Evolutionary conservation across 2,888 invertebrate species (phyloP), one percentile per base, ranked within the genome.

Genomic region (Xylocampa areola): DNA sequence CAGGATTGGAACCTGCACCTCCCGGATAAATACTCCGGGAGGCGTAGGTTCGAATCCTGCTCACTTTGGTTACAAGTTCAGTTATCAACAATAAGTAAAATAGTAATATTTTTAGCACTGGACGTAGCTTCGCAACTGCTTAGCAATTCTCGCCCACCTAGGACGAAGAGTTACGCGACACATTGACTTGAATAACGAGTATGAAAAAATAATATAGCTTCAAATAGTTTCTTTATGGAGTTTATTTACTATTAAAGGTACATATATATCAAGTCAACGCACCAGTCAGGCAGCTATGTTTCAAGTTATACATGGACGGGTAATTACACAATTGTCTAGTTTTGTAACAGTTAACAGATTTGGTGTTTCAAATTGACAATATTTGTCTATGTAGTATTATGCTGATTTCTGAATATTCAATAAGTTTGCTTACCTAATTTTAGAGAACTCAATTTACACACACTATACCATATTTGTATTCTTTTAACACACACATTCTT

Each of bases 401-500:
- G 40, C 47, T 36, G 19, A 36, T 36, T 19, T 10, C 17, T 35
- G 19, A 48, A 48, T 45, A 62, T 35, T 23, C 32, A 59, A 41
- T 30, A 30, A 45, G 32, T 58, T 58, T 48, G 23, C 16, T 23
- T 51, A 59, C 35, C 32, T 35, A 25, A 43, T 32, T 52, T 17
- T 6, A 27, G 2, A 61, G 29, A 67, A 55, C 39, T 13, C 6
- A 37, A 13, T 21, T 37, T 14, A 30, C 37, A 55, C 36, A 55
- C 39, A 30, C 16, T 27, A 45, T 66, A 49, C 25, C 36, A 37
- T 60, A 49, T 39, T 48, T 30, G 47, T 65, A 32, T 48, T 25
- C 29, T 25, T n/a, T 29, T 59, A 19, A 59, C 48, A 64, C 32
- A 66, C 32, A 60, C 53, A 41, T 59, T 52, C 11, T 25, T n/a